Conservation (phyloP, 1,140 invertebrate genomes). For the Nylanderia fulva region DNA sequence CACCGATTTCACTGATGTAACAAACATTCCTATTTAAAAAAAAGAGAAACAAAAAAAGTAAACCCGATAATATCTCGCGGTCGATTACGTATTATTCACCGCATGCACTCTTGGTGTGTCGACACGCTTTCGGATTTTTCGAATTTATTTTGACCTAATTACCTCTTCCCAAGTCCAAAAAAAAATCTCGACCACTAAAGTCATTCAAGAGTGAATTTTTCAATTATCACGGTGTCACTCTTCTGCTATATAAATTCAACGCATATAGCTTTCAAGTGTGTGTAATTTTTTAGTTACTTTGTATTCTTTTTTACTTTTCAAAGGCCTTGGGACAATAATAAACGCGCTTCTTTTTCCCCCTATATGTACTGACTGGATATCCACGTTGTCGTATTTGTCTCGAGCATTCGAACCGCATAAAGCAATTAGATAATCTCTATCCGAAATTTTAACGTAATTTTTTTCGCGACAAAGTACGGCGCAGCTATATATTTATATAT, state of each 20-base stretch:
- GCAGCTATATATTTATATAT: slow-evolving; percentile 7
- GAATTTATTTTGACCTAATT: background rate
- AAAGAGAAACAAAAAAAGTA: background rate
- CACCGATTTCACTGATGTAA: background rate
- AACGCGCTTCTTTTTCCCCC: background rate
- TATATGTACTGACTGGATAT: background rate
- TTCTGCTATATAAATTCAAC: slow-evolving; percentile 1
- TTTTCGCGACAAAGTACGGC: slow-evolving; percentile 26
- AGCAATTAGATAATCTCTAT: slow-evolving; percentile 29
- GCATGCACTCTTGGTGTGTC: slow-evolving; percentile 20
- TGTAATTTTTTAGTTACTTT: background rate
- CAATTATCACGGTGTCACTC: background rate
- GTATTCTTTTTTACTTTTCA: background rate
- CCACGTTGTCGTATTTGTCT: slow-evolving; percentile 5
- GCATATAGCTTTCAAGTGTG: background rate
- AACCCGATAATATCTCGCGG: background rate
- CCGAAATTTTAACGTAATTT: slow-evolving; percentile 34
- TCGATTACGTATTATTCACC: background rate
- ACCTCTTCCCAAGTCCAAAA: background rate
- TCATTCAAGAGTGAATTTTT: background rate
- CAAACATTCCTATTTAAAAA: slow-evolving; percentile 41
- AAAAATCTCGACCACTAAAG: background rate
- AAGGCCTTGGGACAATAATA: background rate
- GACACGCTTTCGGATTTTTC: slow-evolving; percentile 7
- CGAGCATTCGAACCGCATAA: slow-evolving; percentile 2